A percentile compares a stretch with the other conserved stretches of the same genome.
Conservation (phyloP, 2,113 vertebrate genomes). For the Sula dactylatra region DNA sequence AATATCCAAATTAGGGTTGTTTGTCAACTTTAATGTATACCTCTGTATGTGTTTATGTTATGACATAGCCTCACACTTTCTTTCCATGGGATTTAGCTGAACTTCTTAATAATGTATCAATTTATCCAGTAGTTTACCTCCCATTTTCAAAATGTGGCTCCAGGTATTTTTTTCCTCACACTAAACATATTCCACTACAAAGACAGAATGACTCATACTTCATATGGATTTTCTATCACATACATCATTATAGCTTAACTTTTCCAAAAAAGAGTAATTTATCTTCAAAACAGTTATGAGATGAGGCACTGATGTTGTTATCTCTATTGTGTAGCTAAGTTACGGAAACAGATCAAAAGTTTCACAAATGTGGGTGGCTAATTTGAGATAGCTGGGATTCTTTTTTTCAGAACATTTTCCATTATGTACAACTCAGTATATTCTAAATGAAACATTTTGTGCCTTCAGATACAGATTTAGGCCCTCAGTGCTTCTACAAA, state of each 20-base stretch:
- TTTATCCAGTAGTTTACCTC: not conserved
- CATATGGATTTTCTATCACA: not conserved
- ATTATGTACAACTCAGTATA: not conserved
- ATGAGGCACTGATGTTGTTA: not conserved
- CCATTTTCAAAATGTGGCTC: not conserved
- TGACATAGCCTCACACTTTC: not conserved
- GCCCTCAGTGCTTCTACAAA: not conserved
- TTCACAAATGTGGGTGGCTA: not conserved
- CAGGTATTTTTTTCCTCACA: not conserved
- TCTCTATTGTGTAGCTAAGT: not conserved
- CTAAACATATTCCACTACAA: not conserved
- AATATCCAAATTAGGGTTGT: not conserved
- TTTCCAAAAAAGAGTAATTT: not conserved
- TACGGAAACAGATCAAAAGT: not conserved
- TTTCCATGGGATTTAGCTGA: not conserved
- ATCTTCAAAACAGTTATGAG: not conserved
- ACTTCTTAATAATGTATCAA: not conserved
- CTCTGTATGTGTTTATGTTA: not conserved
- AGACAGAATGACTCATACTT: not conserved
- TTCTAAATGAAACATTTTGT: not conserved
- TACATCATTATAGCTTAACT: not conserved
- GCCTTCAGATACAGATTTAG: not conserved
- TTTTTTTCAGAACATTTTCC: not conserved
- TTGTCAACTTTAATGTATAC: not conserved
- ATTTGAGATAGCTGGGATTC: not conserved